These are phyloP conservation scores for Diabrotica balteata DNA, from an alignment of 2,888 invertebrate genomes.

Conservation along the genomic window DNA sequence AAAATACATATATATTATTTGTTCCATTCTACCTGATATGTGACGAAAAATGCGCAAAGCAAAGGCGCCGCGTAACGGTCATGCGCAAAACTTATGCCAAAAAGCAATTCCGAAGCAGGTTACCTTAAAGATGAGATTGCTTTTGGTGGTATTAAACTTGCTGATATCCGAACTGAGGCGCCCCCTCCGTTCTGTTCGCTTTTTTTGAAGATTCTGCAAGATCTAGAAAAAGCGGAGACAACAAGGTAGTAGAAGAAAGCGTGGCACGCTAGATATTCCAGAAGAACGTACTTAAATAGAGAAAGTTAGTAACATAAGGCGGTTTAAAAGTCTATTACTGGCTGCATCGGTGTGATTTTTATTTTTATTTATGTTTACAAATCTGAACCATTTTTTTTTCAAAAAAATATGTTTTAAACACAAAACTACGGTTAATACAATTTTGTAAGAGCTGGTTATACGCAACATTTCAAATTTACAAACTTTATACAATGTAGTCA, in stretches of 20 bases:
- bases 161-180: constrained; percentile 94
- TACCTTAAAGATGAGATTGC: constrained; percentile 99
- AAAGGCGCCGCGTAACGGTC: constrained; percentile 60
- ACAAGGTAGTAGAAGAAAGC: constrained; percentile 79
- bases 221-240: constrained; percentile 92
- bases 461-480: no score
- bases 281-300: constrained; percentile 55
- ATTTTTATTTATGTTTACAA: no score
- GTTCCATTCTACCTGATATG: constrained; percentile 23
- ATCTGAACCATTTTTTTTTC: no score
- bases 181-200: constrained; percentile 97
- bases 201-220: constrained; percentile 99
- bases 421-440: no score
- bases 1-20: neutral
- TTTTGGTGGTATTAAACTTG: constrained; percentile 93
- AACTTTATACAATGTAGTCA: no score
- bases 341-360: neutral
- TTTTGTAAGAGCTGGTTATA: no score
- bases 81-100: constrained; percentile 51
- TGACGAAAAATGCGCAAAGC: constrained; percentile 52
- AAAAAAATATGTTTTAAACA: no score
- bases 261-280: constrained; percentile 55
- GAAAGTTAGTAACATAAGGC: constrained; percentile 28
- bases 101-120: constrained; percentile 68
- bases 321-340: constrained; percentile 8